Evolutionary conservation across 1,140 invertebrate species (phyloP), one percentile per base, ranked within the genome.

Genomic region (Caerostris extrusa): DNA sequence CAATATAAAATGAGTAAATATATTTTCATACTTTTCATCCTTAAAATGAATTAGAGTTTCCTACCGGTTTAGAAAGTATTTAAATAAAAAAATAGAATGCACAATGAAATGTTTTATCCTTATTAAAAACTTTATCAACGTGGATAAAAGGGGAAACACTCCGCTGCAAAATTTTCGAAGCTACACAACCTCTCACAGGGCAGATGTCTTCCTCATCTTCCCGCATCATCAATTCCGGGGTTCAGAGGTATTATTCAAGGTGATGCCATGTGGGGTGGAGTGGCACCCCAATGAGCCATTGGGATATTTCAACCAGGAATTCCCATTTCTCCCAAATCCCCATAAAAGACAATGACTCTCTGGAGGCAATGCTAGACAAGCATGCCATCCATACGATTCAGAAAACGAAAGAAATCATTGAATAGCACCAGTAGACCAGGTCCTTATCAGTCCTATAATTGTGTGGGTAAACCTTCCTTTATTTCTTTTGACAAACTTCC

Each of bases 401-500:
- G 12, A 10, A 53, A 64, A 81, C 55, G 60, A 56, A 53, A 58
- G 56, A 64, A 87, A 87, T 93, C 91, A 93, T 93, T 93, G 91
- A 86, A 93, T 87, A 77, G 91, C 12, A 87, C 91, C 91, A 58
- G 83, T 58, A 93, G 91, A 87, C 82, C 10, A 57, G 55, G 82
- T 93, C n/a, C 85, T 93, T 93, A 93, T 93, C 64, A 87, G 91
- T 8, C 58, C 83, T 67, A 67, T 93, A 93, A 93, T 93, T 93
- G 83, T 83, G 34, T 77, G 83, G 83, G 91, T 77, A 71, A 67
- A 87, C 83, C 58, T 60, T 58, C 61, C 34, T 50, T 93, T 93
- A 93, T 93, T 93, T 93, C 91, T 93, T 87, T 93, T 93, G 91
- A 93, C 85, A 87, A 93, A 77, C 64, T 93, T 56, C 56, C 55